Base-by-base conservation (phyloP, 2,888 invertebrate species). In the Epirrhoe tristata region DNA sequence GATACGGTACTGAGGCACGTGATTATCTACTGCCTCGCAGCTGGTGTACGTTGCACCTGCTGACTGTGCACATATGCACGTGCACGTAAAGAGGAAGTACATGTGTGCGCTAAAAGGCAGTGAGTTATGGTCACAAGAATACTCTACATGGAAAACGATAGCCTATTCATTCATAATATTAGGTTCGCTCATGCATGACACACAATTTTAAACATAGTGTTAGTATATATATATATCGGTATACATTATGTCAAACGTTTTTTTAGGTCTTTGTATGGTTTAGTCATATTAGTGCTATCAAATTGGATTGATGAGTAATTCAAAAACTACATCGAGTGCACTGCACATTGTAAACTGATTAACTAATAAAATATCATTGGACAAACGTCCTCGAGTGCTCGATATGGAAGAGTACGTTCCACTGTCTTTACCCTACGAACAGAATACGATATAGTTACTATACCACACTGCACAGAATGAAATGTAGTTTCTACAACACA, bases 401-500 rank as follows among this genome's bases (percentile, higher is more conserved):
- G 51, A 63, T 55, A 57, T 62, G 59, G 50, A 67, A 63, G 71
- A 53, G 67, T 61, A 57, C 63, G 39, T 64, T 68, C 43, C 63
- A 59, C 70, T 67, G 74, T 65, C 72, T 67, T 69, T 70, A 70
- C 70, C 69, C 69, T 58, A 87, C 84, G 80, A 90, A 51, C 50
- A 61, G 67, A 55, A 48, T 31, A 51, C 14, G 8, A 5, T 14
- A 43, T 16, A 55, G 67, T 67, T 55, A 50, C 31, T 58, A 60
- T 52, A 24, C 39, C 39, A 43, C 39, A 24, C 51, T 48, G 81
- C 90, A 36, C 54, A 63, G 67, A 61, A 64, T 64, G 54, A 10
- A 31, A 5, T 51, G 58, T 61, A 58, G 64, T 61, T 36, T 32
- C 1, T 57, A 61, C 50, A 17, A 16, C 56, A 58, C 53, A 85